A percentile compares a stretch with the other conserved stretches of the same genome.
Conservation (phyloP, 2,113 vertebrate genomes). For the Hippopotamus amphibius region DNA sequence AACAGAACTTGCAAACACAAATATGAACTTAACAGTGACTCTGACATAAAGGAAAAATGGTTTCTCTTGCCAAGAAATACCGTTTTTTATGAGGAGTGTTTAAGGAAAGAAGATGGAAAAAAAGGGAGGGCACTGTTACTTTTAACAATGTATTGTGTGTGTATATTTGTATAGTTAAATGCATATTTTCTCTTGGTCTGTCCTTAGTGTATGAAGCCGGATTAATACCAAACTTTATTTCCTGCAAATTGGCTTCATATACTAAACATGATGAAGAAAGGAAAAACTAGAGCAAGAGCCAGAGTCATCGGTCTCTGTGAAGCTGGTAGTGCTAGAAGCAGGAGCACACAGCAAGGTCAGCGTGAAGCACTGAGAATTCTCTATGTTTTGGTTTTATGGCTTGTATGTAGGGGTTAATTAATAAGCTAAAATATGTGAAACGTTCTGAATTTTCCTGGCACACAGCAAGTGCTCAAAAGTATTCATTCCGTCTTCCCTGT, state of each 20-base stretch:
- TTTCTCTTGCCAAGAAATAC: constrained; percentile 78
- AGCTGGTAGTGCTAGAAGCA: neutral
- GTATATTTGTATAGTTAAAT: constrained; percentile 54
- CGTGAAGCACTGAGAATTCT: neutral
- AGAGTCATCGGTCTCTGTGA: neutral
- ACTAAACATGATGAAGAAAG: constrained; percentile 48
- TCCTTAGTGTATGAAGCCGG: constrained; percentile 58
- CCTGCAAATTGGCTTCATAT: constrained; percentile 23
- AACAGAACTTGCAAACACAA: constrained; percentile 81
- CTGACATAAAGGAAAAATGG: constrained; percentile 79
- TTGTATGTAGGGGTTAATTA: neutral
- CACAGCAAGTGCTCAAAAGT: neutral
- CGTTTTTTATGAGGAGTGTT: constrained; percentile 77
- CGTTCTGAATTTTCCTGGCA: neutral
- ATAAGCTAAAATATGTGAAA: neutral
- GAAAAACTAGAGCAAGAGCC: neutral
- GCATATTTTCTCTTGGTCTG: constrained; percentile 51
- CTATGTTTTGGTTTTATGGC: neutral
- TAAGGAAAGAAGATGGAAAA: constrained; percentile 80
- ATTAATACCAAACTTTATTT: constrained; percentile 62
- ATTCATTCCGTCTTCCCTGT: neutral
- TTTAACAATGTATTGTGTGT: constrained; percentile 63
- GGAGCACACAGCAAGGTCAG: neutral
- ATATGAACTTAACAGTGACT: constrained; percentile 77
- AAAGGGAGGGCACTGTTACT: constrained; percentile 60